Evolutionary conservation across 2,888 invertebrate genomes (phyloP), one percentile per base, ranked within the genome.

Genomic region (Calameuta filiformis): DNA sequence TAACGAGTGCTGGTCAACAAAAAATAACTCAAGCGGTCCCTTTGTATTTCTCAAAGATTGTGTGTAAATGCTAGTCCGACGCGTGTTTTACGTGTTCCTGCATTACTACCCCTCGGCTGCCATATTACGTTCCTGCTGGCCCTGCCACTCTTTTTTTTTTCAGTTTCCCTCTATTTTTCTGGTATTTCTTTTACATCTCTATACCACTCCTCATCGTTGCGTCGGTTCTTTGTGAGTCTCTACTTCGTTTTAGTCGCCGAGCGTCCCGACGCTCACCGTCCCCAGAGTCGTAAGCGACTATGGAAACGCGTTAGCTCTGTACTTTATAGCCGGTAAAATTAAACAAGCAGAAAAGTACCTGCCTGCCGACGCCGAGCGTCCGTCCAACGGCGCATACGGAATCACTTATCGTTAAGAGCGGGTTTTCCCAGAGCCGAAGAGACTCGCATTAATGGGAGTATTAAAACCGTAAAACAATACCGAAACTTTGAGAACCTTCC

Each of bases 401-500:
- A 84, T 84, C 80, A 82, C 81, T 85, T 84, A 81, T 85, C 79
- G 79, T 81, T 77, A 80, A 77, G 76, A 73, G 15, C 35, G 23
- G 68, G 35, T 30, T 40, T 12, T 31, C 71, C 31, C 31, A 33
- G 71, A 71, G 33, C n/a, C 30, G 71, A 33, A 71, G 15, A 73
- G 79, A 40, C 73, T 35, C n/a, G 68, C 74, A 78, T 76, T 77
- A 71, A 79, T 69, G 79, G 78, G 79, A 81, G 79, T 81, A 86
- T 84, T 82, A 85, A 83, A 80, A 79, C 81, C 81, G 81, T 85
- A 82, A 87, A 85, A 87, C 83, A 85, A 83, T 85, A 81, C 81
- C 81, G 80, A 73, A 83, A 85, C 83, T 84, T 84, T 82, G 79
- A 79, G 76, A 81, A 76, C 6, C 40, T 40, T 15, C 40, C 40